Conservation (phyloP, 1,140 invertebrate species). For the Anthonomus grandis region DNA sequence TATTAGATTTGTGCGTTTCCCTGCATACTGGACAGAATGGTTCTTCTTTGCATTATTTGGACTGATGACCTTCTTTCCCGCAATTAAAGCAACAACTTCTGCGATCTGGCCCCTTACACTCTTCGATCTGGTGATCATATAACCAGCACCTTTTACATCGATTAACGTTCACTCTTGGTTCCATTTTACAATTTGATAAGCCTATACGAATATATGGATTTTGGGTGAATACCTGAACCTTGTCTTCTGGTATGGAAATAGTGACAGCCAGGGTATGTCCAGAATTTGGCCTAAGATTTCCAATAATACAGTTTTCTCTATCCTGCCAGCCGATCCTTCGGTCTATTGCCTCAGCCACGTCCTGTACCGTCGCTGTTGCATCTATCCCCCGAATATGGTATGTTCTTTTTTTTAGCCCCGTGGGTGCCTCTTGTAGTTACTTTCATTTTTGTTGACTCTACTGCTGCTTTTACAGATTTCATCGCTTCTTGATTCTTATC, state of each 20-base stretch:
- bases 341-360: background rate
- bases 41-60: constrained; percentile 1
- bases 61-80: background rate
- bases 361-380: background rate
- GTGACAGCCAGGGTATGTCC: too few relatives aligned
- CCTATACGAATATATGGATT: too few relatives aligned
- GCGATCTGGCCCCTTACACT: background rate
- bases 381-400: background rate
- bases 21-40: too few relatives aligned
- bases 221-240: too few relatives aligned
- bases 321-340: background rate
- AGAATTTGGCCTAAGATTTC: too few relatives aligned
- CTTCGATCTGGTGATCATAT: background rate
- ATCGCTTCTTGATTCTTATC: background rate
- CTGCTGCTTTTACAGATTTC: background rate
- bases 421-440: background rate
- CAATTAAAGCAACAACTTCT: background rate
- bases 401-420: background rate
- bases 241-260: too few relatives aligned
- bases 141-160: too few relatives aligned
- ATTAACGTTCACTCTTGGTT: too few relatives aligned
- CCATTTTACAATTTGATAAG: too few relatives aligned
- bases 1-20: too few relatives aligned
- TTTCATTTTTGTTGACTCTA: background rate
- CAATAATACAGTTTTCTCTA: background rate